Conservation (phyloP, 2,888 invertebrate species). For the Sarcophaga caerulescens region DNA sequence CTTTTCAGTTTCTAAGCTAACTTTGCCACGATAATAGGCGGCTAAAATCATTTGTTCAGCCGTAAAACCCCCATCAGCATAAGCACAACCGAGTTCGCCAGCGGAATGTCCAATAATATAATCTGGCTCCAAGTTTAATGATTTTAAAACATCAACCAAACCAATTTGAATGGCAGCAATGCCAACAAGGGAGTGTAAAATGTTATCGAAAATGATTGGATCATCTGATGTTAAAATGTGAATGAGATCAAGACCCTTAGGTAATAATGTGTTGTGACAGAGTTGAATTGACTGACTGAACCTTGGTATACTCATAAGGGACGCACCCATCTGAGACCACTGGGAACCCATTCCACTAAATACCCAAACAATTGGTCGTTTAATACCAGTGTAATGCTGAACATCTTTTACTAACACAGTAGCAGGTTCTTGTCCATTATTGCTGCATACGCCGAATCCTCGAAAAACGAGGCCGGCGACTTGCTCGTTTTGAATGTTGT, state of each 20-base stretch:
- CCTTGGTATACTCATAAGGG: conserved; percentile 87
- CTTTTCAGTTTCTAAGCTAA: conserved; percentile 86
- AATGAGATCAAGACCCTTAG: conserved; percentile 84
- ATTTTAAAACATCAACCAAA: conserved; percentile 84
- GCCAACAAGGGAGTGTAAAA: conserved; percentile 86
- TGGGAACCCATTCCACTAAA: conserved; percentile 96
- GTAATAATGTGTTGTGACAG: conserved; percentile 83
- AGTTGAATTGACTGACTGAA: conserved; percentile 87
- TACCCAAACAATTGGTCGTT: conserved; percentile 91
- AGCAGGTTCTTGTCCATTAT: conserved; percentile 72
- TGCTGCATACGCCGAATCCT: conserved; percentile 85
- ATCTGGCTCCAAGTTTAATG: conserved; percentile 85
- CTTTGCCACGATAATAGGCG: conserved; percentile 90
- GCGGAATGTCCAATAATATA: conserved; percentile 93
- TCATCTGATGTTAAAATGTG: conserved; percentile 84
- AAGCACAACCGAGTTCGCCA: conserved; percentile 96
- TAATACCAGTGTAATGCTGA: conserved; percentile 84
- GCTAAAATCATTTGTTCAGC: conserved; percentile 92
- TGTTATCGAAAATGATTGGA: conserved; percentile 84
- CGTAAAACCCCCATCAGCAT: conserved; percentile 94
- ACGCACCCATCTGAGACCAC: conserved; percentile 91
- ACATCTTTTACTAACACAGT: conserved; percentile 81
- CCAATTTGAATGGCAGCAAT: conserved; percentile 86
- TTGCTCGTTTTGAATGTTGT: conserved; percentile 84
- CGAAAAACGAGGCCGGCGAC: conserved; percentile 87